phyloP scores from a whole-genome alignment of 2,888 invertebrate species.

The Melinaea menophilus region DNA sequence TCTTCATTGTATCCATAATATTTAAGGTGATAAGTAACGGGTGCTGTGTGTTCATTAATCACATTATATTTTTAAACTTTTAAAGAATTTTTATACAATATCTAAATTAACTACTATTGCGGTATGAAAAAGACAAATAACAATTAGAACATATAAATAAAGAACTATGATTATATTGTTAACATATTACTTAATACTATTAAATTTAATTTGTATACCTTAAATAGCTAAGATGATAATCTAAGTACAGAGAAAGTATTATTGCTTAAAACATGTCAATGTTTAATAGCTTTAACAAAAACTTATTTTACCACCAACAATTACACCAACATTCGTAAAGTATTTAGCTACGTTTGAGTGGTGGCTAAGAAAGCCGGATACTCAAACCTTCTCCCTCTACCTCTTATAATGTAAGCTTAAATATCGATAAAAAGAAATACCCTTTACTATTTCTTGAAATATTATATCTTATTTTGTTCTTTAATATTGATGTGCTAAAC shows the following conservation, averaged over 20 bases:
- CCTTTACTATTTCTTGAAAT: too few species aligned
- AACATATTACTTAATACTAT: too few species aligned
- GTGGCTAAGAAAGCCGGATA: too few species aligned
- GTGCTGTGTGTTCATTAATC: neutral
- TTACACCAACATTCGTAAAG: neutral
- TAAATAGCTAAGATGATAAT: too few species aligned
- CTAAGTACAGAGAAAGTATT: neutral
- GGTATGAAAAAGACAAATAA: neutral
- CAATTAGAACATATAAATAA: neutral
- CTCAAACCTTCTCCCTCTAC: too few species aligned
- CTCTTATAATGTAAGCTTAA: too few species aligned
- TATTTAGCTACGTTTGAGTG: too few species aligned
- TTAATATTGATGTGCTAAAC: too few species aligned
- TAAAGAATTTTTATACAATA: neutral
- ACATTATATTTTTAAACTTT: constrained; percentile 5
- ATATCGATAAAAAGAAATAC: too few species aligned
- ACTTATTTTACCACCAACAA: neutral
- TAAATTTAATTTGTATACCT: too few species aligned
- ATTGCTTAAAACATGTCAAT: neutral
- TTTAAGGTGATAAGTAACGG: constrained; percentile 4
- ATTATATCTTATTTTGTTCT: too few species aligned
- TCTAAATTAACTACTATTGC: neutral
- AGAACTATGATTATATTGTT: too few species aligned
- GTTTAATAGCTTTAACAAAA: constrained; percentile 1
- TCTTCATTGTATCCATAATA: constrained; percentile 3